These are phyloP conservation scores for Meandrina meandrites DNA, from an alignment of 92 coral and sea anemone genomes.

Conservation along the genomic window DNA sequence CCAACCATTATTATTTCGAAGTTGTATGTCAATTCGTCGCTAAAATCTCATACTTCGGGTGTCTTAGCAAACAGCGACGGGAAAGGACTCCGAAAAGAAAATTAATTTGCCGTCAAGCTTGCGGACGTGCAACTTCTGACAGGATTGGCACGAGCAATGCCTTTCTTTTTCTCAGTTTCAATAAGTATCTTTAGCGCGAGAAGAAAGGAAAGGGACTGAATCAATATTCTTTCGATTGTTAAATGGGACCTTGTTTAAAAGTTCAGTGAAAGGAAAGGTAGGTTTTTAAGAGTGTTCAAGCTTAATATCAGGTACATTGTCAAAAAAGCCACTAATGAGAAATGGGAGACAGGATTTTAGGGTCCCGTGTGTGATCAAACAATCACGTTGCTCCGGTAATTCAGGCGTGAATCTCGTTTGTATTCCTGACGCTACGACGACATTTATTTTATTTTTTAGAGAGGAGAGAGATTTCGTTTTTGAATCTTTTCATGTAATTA, in stretches of 20 bases:
- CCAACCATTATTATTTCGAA: not conserved
- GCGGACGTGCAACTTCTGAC: not conserved
- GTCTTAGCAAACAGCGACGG: not conserved
- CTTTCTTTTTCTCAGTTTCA: not conserved
- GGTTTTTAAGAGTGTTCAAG: not conserved
- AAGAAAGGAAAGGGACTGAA: not conserved
- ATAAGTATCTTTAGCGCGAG: not conserved
- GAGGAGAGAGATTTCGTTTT: not conserved
- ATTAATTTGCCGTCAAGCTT: not conserved
- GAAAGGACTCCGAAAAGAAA: not conserved
- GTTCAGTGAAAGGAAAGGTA: not conserved
- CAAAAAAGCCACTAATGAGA: not conserved
- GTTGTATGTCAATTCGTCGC: not conserved
- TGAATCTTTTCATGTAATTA: not conserved
- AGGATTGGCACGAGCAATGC: not conserved
- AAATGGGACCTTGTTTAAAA: not conserved
- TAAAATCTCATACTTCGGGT: not conserved
- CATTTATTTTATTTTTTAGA: not conserved
- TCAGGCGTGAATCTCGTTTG: not conserved
- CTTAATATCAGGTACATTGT: not conserved
- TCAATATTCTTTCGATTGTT: not conserved
- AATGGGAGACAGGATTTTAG: not conserved
- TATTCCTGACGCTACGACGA: not conserved
- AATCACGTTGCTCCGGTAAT: not conserved
- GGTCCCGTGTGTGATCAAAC: not conserved